Conservation (phyloP, 2,888 invertebrate species). For the Selenia dentaria region DNA sequence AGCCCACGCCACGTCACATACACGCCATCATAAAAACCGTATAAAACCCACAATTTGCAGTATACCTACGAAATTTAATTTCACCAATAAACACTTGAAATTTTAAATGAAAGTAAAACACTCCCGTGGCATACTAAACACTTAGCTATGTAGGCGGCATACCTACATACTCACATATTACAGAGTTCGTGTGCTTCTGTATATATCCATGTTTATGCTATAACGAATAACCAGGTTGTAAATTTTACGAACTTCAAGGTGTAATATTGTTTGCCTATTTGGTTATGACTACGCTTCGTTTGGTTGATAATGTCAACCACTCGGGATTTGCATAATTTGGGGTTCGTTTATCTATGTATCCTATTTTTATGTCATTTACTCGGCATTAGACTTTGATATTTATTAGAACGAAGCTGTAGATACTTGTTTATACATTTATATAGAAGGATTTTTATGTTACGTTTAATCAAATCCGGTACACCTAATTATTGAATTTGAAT, state of each 20-base stretch:
- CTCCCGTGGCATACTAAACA: slow-evolving; percentile 45
- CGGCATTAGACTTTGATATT: no score
- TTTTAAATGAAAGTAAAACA: slow-evolving; percentile 33
- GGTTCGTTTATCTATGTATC: no score
- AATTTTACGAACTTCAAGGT: slow-evolving; percentile 67
- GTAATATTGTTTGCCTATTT: slow-evolving; percentile 71
- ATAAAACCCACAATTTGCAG: slow-evolving; percentile 30
- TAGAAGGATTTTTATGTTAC: no score
- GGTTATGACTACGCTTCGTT: slow-evolving; percentile 61
- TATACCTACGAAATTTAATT: slow-evolving; percentile 25
- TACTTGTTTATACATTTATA: no score
- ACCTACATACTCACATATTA: neutral
- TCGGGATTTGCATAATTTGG: neutral
- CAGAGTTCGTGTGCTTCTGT: slow-evolving; percentile 2
- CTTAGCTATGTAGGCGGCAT: slow-evolving; percentile 4
- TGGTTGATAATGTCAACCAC: slow-evolving; percentile 46
- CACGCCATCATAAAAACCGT: slow-evolving; percentile 25
- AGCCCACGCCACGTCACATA: slow-evolving; percentile 19
- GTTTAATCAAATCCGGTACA: no score
- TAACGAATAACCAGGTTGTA: slow-evolving; percentile 70
- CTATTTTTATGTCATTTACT: no score
- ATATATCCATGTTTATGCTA: slow-evolving; percentile 55
- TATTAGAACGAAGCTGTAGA: no score
- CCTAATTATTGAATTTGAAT: no score
- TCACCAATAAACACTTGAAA: slow-evolving; percentile 25